Base-by-base conservation (phyloP, 2,888 invertebrate species). In the Chrysina gloriosa region DNA sequence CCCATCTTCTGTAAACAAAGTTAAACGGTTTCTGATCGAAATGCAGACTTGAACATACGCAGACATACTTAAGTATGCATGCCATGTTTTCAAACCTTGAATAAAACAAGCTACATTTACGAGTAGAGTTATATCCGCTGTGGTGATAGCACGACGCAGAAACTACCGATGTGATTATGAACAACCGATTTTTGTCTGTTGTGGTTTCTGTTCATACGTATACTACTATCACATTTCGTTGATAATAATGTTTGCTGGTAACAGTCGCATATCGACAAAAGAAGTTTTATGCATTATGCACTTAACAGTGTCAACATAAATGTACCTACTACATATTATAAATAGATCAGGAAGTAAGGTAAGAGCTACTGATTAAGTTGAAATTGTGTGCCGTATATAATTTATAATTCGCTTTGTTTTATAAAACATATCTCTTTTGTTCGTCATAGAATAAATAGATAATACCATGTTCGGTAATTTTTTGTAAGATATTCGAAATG, bases 11-110 rank as follows among this genome's bases (percentile, higher is more conserved):
- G 42, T 19, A 39, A 63, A 63, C 63, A 48, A 63, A 63, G 19
- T 47, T 63, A 21, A 63, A 48, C 36, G 50, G n/a, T 50, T 50
- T 52, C 52, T 50, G 48, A 64, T 50, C 25, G 36, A 39, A 48
- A 64, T 50, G 36, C 64, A 64, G 36, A 50, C 42, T 54, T 42
- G 42, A 58, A 58, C 42, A 58, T 58, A 58, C 25, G 11, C 36
- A 48, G 34, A 25, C 64, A 29, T 50, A 64, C 25, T 64, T 50
- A 64, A 36, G 48, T 36, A 64, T 50, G 50, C 45, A 58, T 31
- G 29, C 50, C 36, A 25, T 61, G 50, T 47, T 67, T 67, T 61
- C 58, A 50, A 48, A 61, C 61, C 58, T 58, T 58, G 63, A 50
- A 61, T 61, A 61, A 39, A 67, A 23, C 36, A 36, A 58, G 25